Evolutionary conservation across 2,888 invertebrate species (phyloP).

Genomic region (Schizaphis graminum): DNA sequence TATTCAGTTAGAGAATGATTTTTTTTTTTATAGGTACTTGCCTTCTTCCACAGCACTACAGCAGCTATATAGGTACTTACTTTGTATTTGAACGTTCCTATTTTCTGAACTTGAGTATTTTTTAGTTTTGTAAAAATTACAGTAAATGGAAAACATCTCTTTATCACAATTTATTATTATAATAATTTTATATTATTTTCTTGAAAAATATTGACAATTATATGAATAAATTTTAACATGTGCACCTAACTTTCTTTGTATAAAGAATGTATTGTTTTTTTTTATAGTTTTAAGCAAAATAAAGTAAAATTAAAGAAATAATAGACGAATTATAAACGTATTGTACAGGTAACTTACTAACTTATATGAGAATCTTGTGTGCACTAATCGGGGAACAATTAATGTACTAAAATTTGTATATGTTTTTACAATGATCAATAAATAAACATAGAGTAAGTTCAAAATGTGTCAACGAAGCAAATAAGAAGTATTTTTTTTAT

Average conservation of each 20-base stretch:
- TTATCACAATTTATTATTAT: not conserved
- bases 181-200: not conserved
- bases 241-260: not conserved
- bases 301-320: not conserved
- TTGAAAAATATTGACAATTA: not conserved
- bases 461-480: not conserved
- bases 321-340: not conserved
- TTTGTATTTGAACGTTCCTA: not conserved
- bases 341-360: not conserved
- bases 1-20: not conserved
- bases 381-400: not conserved
- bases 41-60: not conserved
- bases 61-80: not conserved
- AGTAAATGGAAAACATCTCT: not conserved
- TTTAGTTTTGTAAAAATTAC: not conserved
- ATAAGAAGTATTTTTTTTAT: not conserved
- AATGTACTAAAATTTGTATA: not conserved
- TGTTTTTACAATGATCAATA: not conserved
- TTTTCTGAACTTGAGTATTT: not conserved
- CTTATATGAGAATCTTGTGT: not conserved
- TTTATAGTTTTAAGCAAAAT: not conserved
- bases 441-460: not conserved
- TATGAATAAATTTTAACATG: not conserved
- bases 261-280: not conserved
- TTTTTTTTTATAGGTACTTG: not conserved